phyloP scores from a whole-genome alignment of 1,140 invertebrate species.

The Aphis craccivora region DNA sequence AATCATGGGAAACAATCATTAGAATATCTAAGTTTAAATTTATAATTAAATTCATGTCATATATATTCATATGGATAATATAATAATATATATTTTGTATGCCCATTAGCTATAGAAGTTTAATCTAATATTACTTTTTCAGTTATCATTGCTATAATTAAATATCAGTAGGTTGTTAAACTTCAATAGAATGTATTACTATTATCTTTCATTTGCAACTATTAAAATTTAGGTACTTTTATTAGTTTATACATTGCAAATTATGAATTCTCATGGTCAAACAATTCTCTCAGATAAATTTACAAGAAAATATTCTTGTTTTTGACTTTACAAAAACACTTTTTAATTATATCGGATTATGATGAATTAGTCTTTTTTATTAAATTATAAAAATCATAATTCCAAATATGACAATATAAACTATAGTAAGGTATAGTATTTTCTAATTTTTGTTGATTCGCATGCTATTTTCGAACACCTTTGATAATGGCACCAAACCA shows the following conservation, averaged over 20 bases:
- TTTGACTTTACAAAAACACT: not conserved
- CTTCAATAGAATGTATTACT: not conserved
- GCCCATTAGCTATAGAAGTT: not conserved
- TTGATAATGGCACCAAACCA: no score
- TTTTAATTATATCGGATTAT: not conserved
- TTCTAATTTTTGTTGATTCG: not conserved
- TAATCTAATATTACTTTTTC: conserved; percentile 38
- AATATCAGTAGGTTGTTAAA: conserved; percentile 24
- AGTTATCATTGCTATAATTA: not conserved
- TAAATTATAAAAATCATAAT: not conserved
- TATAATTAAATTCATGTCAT: conserved; percentile 31
- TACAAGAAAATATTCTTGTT: not conserved
- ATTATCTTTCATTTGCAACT: not conserved
- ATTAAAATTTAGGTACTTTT: not conserved
- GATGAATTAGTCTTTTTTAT: not conserved
- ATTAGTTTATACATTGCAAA: not conserved
- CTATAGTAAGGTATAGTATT: no score
- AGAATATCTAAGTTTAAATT: conserved; percentile 2
- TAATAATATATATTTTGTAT: conserved; percentile 17
- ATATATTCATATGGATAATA: not conserved
- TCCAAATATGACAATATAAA: not conserved
- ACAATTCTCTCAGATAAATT: not conserved
- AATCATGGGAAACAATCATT: conserved; percentile 43
- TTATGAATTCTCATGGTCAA: not conserved
- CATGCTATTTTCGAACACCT: no score